Conservation (phyloP, 2,888 invertebrate species). For the Melieria crassipennis region DNA sequence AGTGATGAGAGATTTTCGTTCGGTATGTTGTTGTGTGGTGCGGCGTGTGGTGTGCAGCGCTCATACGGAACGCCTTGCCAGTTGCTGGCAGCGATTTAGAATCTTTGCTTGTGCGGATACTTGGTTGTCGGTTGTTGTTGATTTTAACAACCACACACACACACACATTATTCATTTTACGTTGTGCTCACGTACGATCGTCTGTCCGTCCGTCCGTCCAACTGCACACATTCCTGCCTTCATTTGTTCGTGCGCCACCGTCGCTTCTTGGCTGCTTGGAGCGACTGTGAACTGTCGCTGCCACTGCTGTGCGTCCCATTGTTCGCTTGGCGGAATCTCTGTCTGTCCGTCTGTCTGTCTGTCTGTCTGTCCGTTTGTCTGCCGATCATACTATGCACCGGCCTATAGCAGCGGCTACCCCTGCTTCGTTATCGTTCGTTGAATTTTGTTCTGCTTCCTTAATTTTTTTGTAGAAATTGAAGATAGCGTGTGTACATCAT, state of each 20-base stretch:
- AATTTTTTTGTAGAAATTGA: slow-evolving; percentile 18
- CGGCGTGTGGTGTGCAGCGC: slow-evolving; percentile 10
- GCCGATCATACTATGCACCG: neutral
- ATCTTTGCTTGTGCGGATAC: slow-evolving; percentile 19
- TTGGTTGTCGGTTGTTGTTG: neutral
- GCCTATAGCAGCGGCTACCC: no score
- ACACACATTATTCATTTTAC: neutral
- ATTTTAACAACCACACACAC: neutral
- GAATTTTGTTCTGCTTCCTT: no score
- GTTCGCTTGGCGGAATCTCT: neutral
- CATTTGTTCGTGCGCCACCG: slow-evolving; percentile 26
- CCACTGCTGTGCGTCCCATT: neutral
- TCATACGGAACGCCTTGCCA: slow-evolving; percentile 5
- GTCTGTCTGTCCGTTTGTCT: slow-evolving; percentile 2
- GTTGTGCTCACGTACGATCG: neutral
- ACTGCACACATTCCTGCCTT: slow-evolving; percentile 35
- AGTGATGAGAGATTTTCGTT: no score
- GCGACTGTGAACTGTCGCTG: no score
- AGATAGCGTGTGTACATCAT: slow-evolving; percentile 20
- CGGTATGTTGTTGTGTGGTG: neutral
- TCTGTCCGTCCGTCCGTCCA: slow-evolving; percentile 35
- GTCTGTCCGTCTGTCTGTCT: slow-evolving; percentile 2
- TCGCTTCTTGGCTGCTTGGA: no score
- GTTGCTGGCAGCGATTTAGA: slow-evolving; percentile 32
- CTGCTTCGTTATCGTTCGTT: no score